These are phyloP conservation scores for Microplitis deprimator DNA, from an alignment of 2,888 invertebrate species.

Conservation along the genomic window DNA sequence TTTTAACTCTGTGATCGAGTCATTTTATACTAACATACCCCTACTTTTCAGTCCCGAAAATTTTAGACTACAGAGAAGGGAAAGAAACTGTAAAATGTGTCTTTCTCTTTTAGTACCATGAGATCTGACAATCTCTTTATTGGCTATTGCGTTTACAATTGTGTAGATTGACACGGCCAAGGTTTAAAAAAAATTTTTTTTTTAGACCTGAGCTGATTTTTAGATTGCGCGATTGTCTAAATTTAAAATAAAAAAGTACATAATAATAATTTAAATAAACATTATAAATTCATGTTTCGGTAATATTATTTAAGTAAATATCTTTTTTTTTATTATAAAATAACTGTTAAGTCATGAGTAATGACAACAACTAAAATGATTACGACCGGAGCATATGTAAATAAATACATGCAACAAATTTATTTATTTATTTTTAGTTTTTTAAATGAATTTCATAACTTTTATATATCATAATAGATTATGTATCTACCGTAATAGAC, in stretches of 20 bases:
- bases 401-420: background rate
- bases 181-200: conserved; percentile 34
- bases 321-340: background rate
- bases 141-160: background rate
- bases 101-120: conserved; percentile 11
- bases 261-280: conserved; percentile 26
- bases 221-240: conserved; percentile 41
- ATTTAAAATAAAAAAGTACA: conserved; percentile 29
- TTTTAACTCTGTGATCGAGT: conserved; percentile 24
- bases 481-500: background rate
- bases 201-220: conserved; percentile 34
- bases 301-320: background rate
- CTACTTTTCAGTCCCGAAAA: conserved; percentile 28
- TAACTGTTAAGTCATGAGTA: background rate
- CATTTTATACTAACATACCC: conserved; percentile 56
- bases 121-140: conserved; percentile 31
- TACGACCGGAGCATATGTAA: background rate
- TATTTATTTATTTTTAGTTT: background rate
- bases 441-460: background rate
- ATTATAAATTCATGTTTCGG: background rate
- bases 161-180: conserved; percentile 46
- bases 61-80: conserved; percentile 8
- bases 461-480: background rate
- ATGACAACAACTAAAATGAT: background rate
- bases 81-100: conserved; percentile 24